A percentile compares a stretch with the other conserved stretches of the same genome.
Conservation (phyloP, 2,888 invertebrate genomes). For the Melanchra persicariae region DNA sequence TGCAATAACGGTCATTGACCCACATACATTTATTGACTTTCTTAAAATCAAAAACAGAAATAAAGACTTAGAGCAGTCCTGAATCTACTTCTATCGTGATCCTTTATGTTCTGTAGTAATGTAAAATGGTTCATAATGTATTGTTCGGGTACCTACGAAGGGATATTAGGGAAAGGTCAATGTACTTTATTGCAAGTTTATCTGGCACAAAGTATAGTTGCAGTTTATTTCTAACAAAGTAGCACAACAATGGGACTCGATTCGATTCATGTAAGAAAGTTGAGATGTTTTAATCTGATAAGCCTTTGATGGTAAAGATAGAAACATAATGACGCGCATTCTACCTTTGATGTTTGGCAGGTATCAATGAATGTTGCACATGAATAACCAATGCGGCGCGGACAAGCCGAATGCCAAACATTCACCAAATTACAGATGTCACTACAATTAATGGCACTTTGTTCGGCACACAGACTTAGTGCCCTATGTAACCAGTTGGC, state of each 20-base stretch:
- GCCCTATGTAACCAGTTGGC: not conserved
- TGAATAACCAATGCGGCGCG: constrained; percentile 2
- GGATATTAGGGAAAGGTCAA: no score
- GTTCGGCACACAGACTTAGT: constrained; percentile 6
- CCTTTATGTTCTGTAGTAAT: no score
- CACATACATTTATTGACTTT: no score
- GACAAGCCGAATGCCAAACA: constrained; percentile 11
- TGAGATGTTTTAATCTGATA: not conserved
- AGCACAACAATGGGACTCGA: not conserved
- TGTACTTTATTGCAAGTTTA: no score
- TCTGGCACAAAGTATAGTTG: no score
- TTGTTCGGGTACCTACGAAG: no score
- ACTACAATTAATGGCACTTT: constrained; percentile 34
- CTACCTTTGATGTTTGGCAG: constrained; percentile 2
- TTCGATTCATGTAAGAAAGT: not conserved
- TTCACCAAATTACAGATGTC: constrained; percentile 39
- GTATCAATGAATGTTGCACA: constrained; percentile 27
- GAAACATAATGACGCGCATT: not conserved
- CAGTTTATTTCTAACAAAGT: not conserved
- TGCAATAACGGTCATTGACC: no score
- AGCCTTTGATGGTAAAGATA: not conserved
- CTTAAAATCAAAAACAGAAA: no score
- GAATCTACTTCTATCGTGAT: no score
- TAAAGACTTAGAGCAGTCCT: no score
- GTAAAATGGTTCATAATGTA: no score